A percentile compares a stretch with the other conserved stretches of the same genome.
These are phyloP conservation scores for Onychostruthus taczanowskii DNA, from an alignment of 2,113 vertebrate genomes.

Conservation along the genomic window DNA sequence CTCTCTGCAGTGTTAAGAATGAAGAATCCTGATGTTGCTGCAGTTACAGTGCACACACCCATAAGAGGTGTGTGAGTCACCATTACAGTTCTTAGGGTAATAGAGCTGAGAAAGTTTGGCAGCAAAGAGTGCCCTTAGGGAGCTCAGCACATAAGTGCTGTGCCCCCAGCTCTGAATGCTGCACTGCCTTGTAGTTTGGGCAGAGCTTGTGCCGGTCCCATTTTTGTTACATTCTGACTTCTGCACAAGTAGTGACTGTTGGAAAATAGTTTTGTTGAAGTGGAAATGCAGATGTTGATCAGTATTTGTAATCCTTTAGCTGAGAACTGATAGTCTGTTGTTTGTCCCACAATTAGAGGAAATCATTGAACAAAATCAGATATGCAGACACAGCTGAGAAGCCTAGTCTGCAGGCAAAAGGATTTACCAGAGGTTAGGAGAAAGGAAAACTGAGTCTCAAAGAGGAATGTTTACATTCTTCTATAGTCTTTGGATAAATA, in stretches of 20 bases:
- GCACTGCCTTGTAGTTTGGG: rapidly evolving
- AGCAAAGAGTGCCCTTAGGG: rapidly evolving
- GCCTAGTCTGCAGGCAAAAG: not conserved
- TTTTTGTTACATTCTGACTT: not conserved
- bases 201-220: rapidly evolving
- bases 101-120: not conserved
- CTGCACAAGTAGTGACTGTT: not conserved
- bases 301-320: not conserved
- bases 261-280: not conserved
- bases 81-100: not conserved
- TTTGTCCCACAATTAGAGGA: not conserved
- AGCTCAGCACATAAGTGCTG: not conserved
- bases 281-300: not conserved
- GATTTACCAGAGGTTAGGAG: not conserved
- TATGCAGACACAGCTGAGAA: rapidly evolving
- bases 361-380: not conserved
- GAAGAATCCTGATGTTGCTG: not conserved
- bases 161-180: not conserved
- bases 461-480: not conserved
- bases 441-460: not conserved
- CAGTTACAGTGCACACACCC: not conserved
- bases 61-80: not conserved
- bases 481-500: not conserved
- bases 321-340: not conserved
- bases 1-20: not conserved